Conservation (phyloP, 2,113 vertebrate genomes). For the Mus musculus region DNA sequence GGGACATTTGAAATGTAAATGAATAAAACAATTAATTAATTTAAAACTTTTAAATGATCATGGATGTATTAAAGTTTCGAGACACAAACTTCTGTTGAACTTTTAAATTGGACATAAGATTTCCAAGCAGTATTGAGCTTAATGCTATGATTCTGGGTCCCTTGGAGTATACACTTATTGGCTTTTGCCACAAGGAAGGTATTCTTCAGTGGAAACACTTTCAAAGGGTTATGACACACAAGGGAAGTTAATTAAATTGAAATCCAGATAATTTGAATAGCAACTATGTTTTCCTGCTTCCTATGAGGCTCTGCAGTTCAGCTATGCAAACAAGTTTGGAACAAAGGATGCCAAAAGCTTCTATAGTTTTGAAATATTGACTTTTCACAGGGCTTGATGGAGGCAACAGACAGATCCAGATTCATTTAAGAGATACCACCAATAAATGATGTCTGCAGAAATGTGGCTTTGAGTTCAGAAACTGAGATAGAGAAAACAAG, state of each 20-base stretch:
- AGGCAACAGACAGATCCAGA: not conserved
- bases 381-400: not conserved
- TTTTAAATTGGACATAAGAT: not conserved
- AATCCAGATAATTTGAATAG: not conserved
- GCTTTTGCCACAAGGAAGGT: not conserved
- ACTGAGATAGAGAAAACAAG: not conserved
- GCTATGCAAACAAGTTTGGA: slow-evolving; percentile 28
- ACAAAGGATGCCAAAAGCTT: not conserved
- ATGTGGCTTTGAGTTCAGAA: not conserved
- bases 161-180: not conserved
- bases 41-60: not conserved
- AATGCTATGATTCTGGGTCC: not conserved
- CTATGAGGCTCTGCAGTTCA: not conserved
- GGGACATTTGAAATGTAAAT: not conserved
- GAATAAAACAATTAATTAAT: not conserved
- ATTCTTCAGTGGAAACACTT: not conserved
- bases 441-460: not conserved
- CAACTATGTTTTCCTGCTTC: not conserved
- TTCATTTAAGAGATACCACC: not conserved
- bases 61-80: not conserved
- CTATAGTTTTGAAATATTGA: not conserved
- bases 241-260: not conserved
- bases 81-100: not conserved
- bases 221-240: not conserved
- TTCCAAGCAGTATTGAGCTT: not conserved